A percentile compares a stretch with the other conserved stretches of the same genome.
Evolutionary conservation across 2,113 vertebrate species (phyloP).

Genomic region (Silurus glanis): DNA sequence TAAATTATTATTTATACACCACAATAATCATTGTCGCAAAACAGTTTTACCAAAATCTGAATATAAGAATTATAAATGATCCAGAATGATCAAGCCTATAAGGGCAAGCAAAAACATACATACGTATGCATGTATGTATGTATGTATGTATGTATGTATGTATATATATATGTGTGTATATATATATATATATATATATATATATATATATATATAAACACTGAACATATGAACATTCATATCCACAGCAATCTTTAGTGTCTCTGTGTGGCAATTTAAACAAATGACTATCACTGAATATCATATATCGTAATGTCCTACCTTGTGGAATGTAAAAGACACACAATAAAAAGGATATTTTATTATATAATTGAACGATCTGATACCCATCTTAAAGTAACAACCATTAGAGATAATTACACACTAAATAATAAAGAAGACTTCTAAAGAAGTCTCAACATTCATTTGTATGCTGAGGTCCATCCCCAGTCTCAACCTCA

Average conservation of each 20-base stretch:
- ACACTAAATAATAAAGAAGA: conserved; percentile 47
- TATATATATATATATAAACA: not conserved
- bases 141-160: too few species aligned
- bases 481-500: not conserved
- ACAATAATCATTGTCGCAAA: not conserved
- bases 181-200: too few species aligned
- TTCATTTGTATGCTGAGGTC: not conserved
- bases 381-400: conserved; percentile 42
- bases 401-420: conserved; percentile 47
- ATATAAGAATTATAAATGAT: not conserved
- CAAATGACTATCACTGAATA: not conserved
- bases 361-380: conserved; percentile 40
- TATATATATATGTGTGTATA: too few species aligned
- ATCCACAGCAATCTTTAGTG: not conserved
- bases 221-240: not conserved
- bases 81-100: not conserved
- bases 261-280: not conserved
- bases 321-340: conserved; percentile 20
- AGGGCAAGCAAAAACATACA: not conserved
- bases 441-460: conserved; percentile 41
- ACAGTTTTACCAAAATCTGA: not conserved
- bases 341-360: conserved; percentile 16
- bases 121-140: too few species aligned
- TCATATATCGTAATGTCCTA: not conserved
- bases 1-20: not conserved